These are phyloP conservation scores for Microcebus tavaratra DNA, from an alignment of 2,113 vertebrate genomes.

Conservation along the genomic window DNA sequence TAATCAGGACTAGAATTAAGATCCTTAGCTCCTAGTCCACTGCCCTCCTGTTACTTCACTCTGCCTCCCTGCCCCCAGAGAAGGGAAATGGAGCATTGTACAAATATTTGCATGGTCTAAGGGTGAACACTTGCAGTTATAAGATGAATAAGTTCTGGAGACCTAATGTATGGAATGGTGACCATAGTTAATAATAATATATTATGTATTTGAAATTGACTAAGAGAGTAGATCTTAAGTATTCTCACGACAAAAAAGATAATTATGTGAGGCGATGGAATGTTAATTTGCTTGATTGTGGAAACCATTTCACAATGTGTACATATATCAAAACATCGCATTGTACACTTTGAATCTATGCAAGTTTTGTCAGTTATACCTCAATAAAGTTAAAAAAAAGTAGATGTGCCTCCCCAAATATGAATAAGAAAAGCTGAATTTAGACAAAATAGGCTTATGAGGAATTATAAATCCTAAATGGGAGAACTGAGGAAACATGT, in stretches of 20 bases:
- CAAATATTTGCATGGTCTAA: neutral
- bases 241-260: neutral
- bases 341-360: neutral
- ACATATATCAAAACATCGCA: neutral
- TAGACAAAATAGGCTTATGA: neutral
- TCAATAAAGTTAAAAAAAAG: neutral
- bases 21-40: neutral
- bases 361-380: neutral
- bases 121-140: neutral
- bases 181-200: neutral
- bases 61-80: neutral
- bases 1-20: neutral
- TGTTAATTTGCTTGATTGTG: neutral
- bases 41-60: neutral
- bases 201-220: neutral
- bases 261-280: neutral
- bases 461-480: neutral
- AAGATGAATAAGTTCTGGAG: neutral
- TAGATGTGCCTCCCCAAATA: neutral
- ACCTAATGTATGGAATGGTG: neutral
- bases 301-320: neutral
- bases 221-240: neutral
- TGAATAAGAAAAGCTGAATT: neutral
- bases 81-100: neutral
- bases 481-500: slow-evolving; percentile 23